Conservation (phyloP, 2,113 vertebrate species). For the Protomyctophum bolini region DNA sequence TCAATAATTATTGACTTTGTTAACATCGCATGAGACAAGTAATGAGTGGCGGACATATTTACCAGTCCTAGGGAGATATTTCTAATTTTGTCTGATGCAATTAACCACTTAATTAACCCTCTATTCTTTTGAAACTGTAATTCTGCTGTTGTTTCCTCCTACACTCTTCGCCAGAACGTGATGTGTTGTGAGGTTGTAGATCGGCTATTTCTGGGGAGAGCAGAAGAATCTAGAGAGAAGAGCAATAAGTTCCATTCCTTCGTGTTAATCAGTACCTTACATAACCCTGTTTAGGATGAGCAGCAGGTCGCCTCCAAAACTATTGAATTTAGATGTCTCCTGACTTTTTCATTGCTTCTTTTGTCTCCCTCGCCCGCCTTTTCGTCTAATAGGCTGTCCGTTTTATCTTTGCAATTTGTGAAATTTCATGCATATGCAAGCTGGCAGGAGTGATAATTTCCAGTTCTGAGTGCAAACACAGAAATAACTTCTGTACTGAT, state of each 20-base stretch:
- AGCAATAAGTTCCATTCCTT: slow-evolving; percentile 4
- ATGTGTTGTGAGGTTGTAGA: too few species aligned
- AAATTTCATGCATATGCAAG: slow-evolving; percentile 15
- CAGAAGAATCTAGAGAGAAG: slow-evolving; percentile 16
- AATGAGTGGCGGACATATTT: too few species aligned
- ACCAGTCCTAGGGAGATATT: too few species aligned
- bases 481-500: background rate
- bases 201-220: too few species aligned
- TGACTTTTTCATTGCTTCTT: background rate
- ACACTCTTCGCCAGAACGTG: too few species aligned
- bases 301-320: slow-evolving; percentile 1
- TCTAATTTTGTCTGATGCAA: too few species aligned
- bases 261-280: slow-evolving; percentile 17
- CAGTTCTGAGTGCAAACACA: background rate
- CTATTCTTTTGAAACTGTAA: too few species aligned
- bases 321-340: slow-evolving; percentile 1
- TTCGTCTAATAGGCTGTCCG: background rate
- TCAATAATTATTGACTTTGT: too few species aligned
- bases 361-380: background rate
- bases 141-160: too few species aligned
- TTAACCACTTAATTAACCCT: too few species aligned
- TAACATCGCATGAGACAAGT: too few species aligned
- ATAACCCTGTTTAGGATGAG: slow-evolving; percentile 2
- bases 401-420: background rate
- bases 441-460: background rate